Evolutionary conservation across 2,797 vertebrate species (phyloP).

Genomic region (Huso huso): DNA sequence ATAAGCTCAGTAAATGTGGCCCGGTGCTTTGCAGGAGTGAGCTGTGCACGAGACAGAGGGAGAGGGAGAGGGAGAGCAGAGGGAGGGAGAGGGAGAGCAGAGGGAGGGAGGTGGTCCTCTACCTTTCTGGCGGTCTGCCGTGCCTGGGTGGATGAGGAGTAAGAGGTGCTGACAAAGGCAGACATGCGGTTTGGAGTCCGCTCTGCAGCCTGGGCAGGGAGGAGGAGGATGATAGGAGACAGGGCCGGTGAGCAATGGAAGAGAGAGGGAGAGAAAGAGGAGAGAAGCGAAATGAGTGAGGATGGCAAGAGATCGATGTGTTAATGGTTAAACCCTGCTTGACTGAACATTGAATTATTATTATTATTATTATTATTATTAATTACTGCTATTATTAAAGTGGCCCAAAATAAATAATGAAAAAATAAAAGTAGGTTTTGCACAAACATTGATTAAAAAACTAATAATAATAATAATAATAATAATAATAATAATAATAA

Average conservation of each 20-base stretch:
- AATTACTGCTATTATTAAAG: too few relatives aligned
- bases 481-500: too few relatives aligned
- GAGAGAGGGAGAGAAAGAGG: slow-evolving; percentile 1
- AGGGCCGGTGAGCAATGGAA: slow-evolving; percentile 30
- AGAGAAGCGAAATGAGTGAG: background rate
- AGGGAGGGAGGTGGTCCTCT: slow-evolving; percentile 41
- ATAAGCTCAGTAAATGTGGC: background rate
- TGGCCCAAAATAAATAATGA: too few relatives aligned
- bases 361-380: too few relatives aligned
- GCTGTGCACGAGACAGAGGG: too few relatives aligned
- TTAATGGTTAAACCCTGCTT: background rate
- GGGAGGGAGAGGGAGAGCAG: slow-evolving; percentile 1
- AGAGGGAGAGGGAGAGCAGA: background rate
- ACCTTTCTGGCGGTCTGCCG: slow-evolving; percentile 82
- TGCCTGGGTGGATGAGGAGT: slow-evolving; percentile 54
- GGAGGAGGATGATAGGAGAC: slow-evolving; percentile 15
- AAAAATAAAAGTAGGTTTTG: too few relatives aligned
- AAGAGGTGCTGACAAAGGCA: slow-evolving; percentile 73
- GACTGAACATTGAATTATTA: background rate
- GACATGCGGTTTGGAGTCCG: slow-evolving; percentile 78
- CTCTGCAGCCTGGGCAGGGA: slow-evolving; percentile 64
- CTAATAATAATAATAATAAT: too few relatives aligned
- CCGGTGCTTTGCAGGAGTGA: background rate
- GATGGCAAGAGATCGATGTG: background rate
- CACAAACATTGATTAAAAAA: too few relatives aligned